Evolutionary conservation across 2,888 invertebrate species (phyloP), one percentile per base, ranked within the genome.

Genomic region (Cantharis lateralis): DNA sequence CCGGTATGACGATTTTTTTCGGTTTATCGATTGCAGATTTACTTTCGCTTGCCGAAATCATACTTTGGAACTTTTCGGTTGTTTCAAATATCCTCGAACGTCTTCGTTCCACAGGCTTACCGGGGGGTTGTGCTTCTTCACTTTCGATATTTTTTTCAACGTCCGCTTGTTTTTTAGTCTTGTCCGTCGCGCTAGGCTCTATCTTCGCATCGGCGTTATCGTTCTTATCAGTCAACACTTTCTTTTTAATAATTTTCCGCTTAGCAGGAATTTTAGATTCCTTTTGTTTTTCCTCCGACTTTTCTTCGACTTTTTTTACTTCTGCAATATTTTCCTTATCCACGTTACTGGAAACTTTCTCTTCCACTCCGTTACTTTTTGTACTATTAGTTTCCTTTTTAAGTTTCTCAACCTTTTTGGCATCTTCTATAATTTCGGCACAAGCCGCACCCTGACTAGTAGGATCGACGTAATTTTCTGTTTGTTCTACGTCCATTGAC

Each of bases 1-100:
- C 91, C 28, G 95, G 94, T 85, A 96, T 94, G 80, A 95, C 92
- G 71, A 95, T 90, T 87, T 95, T 96, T 88, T 95, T 95, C 48
- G 93, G 93, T 85, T 95, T 95, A 70, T 89, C 88, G 10, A 83
- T 75, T 18, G 81, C 72, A 10, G 86, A 80, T 83, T 87, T 87
- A 15, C 83, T 81, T 75, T 88, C 88, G 10, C 83, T 85, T 5
- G 87, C 86, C 0, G 86, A 81, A 15, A 88, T 87, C 85, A 91
- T 87, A 79, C 91, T 92, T 84, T 92, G 92, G 85, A 93, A 93
- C 85, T 93, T 93, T 84, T 93, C 93, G 0, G 93, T 93, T 0
- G 92, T 92, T 84, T 93, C 93, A 80, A 93, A 92, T 78, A 93
- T 93, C 83, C 92, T 91, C 0, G 93, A 93, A 79, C 91, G 90